Evolutionary conservation across 1,140 invertebrate genomes (phyloP).

Genomic region (Diorhabda sublineata): DNA sequence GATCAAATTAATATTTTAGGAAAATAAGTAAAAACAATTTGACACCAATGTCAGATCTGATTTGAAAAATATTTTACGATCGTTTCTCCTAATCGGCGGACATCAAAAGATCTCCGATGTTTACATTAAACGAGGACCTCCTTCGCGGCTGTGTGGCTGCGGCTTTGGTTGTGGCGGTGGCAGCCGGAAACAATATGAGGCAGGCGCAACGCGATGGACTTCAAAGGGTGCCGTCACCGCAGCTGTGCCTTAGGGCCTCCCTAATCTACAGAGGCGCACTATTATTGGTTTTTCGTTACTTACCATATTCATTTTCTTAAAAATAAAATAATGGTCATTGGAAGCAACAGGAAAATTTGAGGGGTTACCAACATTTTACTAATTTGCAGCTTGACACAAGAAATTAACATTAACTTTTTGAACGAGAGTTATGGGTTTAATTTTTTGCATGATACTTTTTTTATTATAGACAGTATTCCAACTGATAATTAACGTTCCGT

Average conservation of each 20-base stretch:
- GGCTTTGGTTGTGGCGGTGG: slow-evolving; percentile 18
- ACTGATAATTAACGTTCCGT: too few relatives aligned
- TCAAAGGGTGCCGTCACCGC: slow-evolving; percentile 38
- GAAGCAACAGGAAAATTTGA: too few relatives aligned
- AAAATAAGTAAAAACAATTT: not conserved
- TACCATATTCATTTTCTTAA: too few relatives aligned
- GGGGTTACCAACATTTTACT: too few relatives aligned
- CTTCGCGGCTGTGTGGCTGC: not conserved
- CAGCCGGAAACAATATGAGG: slow-evolving; percentile 49
- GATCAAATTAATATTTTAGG: not conserved
- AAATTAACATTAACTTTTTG: too few relatives aligned
- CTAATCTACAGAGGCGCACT: slow-evolving; percentile 6
- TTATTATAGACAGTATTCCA: too few relatives aligned
- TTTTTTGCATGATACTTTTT: too few relatives aligned
- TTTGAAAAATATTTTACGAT: slow-evolving; percentile 46
- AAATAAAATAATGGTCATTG: too few relatives aligned
- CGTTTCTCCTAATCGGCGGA: slow-evolving; percentile 40
- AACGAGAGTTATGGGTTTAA: too few relatives aligned
- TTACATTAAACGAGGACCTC: slow-evolving; percentile 49
- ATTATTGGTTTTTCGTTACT: too few relatives aligned
- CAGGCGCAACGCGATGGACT: slow-evolving; percentile 40
- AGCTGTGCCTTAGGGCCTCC: slow-evolving; percentile 24
- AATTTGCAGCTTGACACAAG: too few relatives aligned
- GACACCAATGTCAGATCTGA: slow-evolving; percentile 31
- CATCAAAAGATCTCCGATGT: slow-evolving; percentile 46